These are phyloP conservation scores for Nephila pilipes DNA, from an alignment of 1,140 invertebrate species.

Conservation along the genomic window DNA sequence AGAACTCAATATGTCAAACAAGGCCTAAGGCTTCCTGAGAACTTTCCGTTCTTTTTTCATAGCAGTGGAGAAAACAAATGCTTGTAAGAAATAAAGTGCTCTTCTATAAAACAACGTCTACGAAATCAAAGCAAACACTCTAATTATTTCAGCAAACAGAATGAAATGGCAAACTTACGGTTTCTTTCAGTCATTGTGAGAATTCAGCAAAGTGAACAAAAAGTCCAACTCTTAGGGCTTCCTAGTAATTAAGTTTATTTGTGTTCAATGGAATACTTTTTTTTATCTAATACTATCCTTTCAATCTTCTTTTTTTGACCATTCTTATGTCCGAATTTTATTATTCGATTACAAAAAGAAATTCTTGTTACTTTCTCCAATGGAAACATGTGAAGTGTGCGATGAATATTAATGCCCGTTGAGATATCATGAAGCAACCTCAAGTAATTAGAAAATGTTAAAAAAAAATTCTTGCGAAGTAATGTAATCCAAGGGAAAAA, in stretches of 20 bases:
- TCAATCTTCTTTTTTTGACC: background rate
- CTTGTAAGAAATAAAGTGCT: constrained; percentile 40
- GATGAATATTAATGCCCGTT: constrained; percentile 37
- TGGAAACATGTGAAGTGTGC: background rate
- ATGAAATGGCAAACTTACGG: constrained; percentile 46
- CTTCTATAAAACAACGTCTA: constrained; percentile 39
- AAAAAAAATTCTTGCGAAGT: background rate
- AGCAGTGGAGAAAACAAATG: background rate
- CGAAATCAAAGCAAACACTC: constrained; percentile 47
- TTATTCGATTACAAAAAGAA: constrained; percentile 52
- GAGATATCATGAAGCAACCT: constrained; percentile 24
- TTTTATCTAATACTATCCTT: background rate
- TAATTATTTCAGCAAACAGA: constrained; percentile 54
- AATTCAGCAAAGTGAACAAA: constrained; percentile 45
- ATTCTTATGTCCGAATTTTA: background rate
- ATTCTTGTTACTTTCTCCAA: constrained; percentile 30
- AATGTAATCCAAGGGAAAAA: background rate
- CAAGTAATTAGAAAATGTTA: constrained; percentile 5
- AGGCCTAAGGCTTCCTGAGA: background rate
- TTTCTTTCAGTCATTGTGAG: constrained; percentile 3
- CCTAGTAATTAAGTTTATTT: constrained; percentile 60
- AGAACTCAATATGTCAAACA: constrained; percentile 58
- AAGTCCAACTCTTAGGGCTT: constrained; percentile 47
- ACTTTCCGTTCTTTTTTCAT: background rate
- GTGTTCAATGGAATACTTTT: constrained; percentile 35